Conservation (phyloP, 2,888 invertebrate genomes). For the Tigriopus californicus region DNA sequence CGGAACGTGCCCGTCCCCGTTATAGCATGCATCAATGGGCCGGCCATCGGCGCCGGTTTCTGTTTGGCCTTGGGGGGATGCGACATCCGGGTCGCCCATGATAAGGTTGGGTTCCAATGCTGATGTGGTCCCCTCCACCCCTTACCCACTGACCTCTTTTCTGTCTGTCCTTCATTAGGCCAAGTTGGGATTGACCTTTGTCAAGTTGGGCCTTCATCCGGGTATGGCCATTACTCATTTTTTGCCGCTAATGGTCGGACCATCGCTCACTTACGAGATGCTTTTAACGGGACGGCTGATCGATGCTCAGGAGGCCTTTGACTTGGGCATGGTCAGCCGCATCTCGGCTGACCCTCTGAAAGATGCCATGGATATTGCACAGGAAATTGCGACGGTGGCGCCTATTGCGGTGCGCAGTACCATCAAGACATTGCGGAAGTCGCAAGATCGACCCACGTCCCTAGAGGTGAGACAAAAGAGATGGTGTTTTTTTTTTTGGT, state of each 20-base stretch:
- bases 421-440: not conserved
- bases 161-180: no score
- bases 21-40: not conserved
- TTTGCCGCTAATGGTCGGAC: not conserved
- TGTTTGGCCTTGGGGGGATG: not conserved
- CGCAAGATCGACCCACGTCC: not conserved
- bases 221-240: not conserved
- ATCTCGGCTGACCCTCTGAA: not conserved
- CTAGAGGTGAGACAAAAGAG: not conserved
- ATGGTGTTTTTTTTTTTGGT: no score
- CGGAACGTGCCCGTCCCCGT: not conserved
- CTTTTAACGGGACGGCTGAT: not conserved
- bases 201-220: conserved; percentile 3
- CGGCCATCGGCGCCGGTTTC: conserved; percentile 4
- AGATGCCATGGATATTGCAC: not conserved
- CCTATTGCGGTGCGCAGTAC: not conserved
- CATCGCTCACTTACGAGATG: not conserved
- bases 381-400: not conserved
- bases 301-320: not conserved
- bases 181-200: conserved; percentile 6
- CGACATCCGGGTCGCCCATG: not conserved
- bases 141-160: no score
- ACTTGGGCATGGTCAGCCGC: not conserved
- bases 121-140: no score
- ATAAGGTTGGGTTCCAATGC: no score